Base-by-base conservation (phyloP, 2,888 invertebrate genomes). In the Neoscelio sp. region DNA sequence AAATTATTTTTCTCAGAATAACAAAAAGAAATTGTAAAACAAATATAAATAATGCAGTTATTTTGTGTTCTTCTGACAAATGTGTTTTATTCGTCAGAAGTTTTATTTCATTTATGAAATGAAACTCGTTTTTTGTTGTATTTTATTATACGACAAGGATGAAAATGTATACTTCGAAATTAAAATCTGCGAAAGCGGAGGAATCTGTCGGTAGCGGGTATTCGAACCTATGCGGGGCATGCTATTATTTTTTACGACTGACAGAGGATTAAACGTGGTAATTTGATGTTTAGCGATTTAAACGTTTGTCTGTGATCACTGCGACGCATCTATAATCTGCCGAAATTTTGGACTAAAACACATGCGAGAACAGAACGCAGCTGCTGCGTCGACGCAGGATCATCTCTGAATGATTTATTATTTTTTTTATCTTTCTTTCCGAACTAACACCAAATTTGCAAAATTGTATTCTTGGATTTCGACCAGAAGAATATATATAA, bases 271-370 rank as follows among this genome's bases (percentile, higher is more conserved):
- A 75, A 78, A 65, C 56, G 44, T 50, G 71, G 86, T 88, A 89
- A 90, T 89, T 90, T 86, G 87, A 87, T 84, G 89, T 87, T 89
- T 89, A 89, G 87, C 85, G 85, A 87, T 88, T 88, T 89, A 89
- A 89, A 87, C 88, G 89, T 87, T 88, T 87, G 89, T 88, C 88
- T 88, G 89, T 88, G 88, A 89, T 89, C 87, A 86, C 84, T 82
- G 83, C 81, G 87, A 88, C 86, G 86, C 86, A 87, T 88, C 89
- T 88, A 87, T 89, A 89, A 89, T 89, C 85, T 88, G 46, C 76
- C 73, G 82, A 81, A 85, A 80, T 83, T 84, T 84, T 65, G 77
- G 64, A 60, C 60, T 68, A 23, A 50, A 82, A 80, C 81, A 85
- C 86, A 87, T 88, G 88, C 88, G 84, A 87, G 83, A 33, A 76